Percentiles rank a stretch among this genome's conserved stretches.
phyloP scores from a whole-genome alignment of 1,140 invertebrate species.

The Helicoverpa zea region DNA sequence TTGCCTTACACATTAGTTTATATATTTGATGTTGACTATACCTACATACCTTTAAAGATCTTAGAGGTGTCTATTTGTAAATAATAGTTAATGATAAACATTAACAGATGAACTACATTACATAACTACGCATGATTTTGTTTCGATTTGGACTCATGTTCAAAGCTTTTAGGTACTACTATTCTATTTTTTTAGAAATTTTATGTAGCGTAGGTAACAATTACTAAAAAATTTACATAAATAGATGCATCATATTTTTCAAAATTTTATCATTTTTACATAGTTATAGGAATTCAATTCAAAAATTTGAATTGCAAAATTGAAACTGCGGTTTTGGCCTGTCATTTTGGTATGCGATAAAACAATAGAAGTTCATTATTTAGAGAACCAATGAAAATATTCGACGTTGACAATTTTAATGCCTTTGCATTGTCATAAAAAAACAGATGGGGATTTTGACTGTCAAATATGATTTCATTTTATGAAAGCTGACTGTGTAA shows the following conservation, averaged over 20 bases:
- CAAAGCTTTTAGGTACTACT: too few relatives aligned
- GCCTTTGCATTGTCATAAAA: not conserved
- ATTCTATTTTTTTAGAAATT: too few relatives aligned
- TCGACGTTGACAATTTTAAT: not conserved
- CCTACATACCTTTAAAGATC: too few relatives aligned
- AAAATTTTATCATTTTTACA: not conserved
- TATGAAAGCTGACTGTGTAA: not conserved
- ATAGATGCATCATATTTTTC: not conserved
- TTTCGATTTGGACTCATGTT: too few relatives aligned
- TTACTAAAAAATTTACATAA: too few relatives aligned
- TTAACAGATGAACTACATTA: too few relatives aligned
- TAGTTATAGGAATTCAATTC: not conserved
- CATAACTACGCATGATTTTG: too few relatives aligned
- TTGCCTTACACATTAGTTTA: not conserved
- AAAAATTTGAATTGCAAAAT: slow-evolving; percentile 2
- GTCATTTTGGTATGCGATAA: slow-evolving; percentile 6
- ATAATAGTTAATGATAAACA: too few relatives aligned
- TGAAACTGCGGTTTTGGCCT: not conserved
- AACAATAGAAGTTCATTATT: not conserved
- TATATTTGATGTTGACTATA: too few relatives aligned
- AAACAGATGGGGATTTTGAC: not conserved
- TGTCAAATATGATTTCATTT: not conserved
- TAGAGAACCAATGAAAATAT: slow-evolving; percentile 11
- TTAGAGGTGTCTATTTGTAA: too few relatives aligned
- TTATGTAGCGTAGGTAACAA: too few relatives aligned